Base-by-base conservation (phyloP, 2,113 vertebrate genomes). In the Pheucticus melanocephalus region DNA sequence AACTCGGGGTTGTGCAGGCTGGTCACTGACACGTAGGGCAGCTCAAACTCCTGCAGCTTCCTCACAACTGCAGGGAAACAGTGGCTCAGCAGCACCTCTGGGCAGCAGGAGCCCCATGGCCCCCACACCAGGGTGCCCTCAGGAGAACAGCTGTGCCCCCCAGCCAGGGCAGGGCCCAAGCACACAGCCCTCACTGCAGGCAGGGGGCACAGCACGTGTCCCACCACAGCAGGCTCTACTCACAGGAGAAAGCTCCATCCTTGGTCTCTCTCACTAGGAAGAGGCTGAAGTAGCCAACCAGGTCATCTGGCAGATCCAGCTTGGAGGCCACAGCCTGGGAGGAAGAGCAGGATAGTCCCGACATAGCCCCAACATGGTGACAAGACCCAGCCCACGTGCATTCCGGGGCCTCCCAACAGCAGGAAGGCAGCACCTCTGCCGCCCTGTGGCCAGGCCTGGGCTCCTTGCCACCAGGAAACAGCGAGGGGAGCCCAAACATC, bases 21-120 rank as follows among this genome's bases (percentile, higher is more conserved):
- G 97, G 98, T 99, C 75, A 99, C 99, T 0, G 99, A 99, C 31
- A 99, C 99, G 0, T 99, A 99, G 0, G 99, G 99, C 97, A 99
- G 97, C 98, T 99, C 99, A 57, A 99, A 99, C 91, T 99, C 99
- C 97, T 99, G 99, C 97, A 99, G 98, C 97, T 99, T 99, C 95
- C 99, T 97, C 90, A 99, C 98, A n/a, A 99, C 99, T 99, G 91
- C 0, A 0, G 51, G 54, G 27, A 61, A 79, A 77, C 2, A 1
- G 31, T 8, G 1, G 83, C 54, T 95, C 42, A 48, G 80, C 71
- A 48, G 60, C 5, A 0, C 64, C 44, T 47, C 25, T 1, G 88
- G 30, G 60, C 59, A n/a, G 24, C 2, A 2, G 20, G 10, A 75
- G 8, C 61, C 59, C 42, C 19, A 14, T 1, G 25, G 63, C 28